A percentile compares a stretch with the other conserved stretches of the same genome.
These are phyloP conservation scores for Eupithecia subfuscata DNA, from an alignment of 2,888 invertebrate genomes.

Conservation along the genomic window DNA sequence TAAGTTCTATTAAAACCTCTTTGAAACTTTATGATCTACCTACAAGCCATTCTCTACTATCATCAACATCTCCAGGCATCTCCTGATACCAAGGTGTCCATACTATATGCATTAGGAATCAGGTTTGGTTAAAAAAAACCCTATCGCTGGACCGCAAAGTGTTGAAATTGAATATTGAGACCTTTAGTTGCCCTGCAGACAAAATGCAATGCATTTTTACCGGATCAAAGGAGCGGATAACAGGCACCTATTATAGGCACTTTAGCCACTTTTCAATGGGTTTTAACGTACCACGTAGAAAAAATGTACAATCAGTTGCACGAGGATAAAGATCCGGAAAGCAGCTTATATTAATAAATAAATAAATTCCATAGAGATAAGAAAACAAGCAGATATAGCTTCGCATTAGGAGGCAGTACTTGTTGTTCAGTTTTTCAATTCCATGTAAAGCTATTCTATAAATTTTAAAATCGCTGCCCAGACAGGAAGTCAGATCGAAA, in stretches of 20 bases:
- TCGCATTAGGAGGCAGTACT: conserved; percentile 33
- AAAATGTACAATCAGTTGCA: neutral
- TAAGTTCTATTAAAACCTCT: conserved; percentile 23
- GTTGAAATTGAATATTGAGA: neutral
- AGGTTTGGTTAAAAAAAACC: neutral
- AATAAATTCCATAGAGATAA: neutral
- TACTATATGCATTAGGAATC: neutral
- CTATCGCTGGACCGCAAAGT: neutral
- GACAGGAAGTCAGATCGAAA: conserved; percentile 83
- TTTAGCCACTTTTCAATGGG: neutral
- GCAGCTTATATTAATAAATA: no score
- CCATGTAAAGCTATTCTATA: conserved; percentile 78
- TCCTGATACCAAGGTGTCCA: neutral
- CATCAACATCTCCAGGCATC: neutral
- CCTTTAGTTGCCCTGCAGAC: neutral
- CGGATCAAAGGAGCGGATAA: neutral
- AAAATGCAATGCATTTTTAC: neutral
- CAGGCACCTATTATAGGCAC: neutral
- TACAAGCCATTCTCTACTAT: neutral
- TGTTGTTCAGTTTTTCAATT: conserved; percentile 74
- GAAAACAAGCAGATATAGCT: neutral
- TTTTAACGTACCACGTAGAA: neutral
- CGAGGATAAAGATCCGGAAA: neutral
- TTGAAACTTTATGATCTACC: conserved; percentile 13
- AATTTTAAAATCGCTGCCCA: conserved; percentile 82